These are phyloP conservation scores for Lasioglossum albipes DNA, from an alignment of 1,140 invertebrate species.

Conservation along the genomic window DNA sequence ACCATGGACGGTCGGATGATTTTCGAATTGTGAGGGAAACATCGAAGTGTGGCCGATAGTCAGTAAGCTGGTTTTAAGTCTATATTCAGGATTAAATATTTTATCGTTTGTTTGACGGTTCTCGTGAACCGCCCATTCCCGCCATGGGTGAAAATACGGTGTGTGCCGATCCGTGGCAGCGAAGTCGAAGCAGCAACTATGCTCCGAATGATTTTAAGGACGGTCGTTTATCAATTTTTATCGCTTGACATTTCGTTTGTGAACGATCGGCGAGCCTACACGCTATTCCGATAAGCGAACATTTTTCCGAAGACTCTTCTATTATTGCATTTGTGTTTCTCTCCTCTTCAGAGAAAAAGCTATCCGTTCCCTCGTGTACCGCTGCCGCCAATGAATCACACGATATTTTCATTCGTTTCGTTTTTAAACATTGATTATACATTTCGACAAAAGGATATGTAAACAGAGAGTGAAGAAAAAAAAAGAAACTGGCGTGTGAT, in stretches of 20 bases:
- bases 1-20: slow-evolving; percentile 51
- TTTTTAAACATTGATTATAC: slow-evolving; percentile 32
- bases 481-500: slow-evolving; percentile 1
- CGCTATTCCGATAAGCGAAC: background rate
- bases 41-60: slow-evolving; percentile 62
- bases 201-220: slow-evolving; percentile 5
- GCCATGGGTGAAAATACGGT: slow-evolving; percentile 43
- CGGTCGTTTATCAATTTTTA: slow-evolving; percentile 44
- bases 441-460: slow-evolving; percentile 30
- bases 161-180: slow-evolving; percentile 30
- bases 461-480: background rate
- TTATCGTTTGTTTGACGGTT: slow-evolving; percentile 57
- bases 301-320: background rate
- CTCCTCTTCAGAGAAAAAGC: background rate
- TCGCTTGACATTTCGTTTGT: slow-evolving; percentile 34
- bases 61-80: slow-evolving; percentile 66
- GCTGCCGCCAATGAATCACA: slow-evolving; percentile 24
- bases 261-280: background rate
- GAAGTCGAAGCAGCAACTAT: background rate
- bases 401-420: slow-evolving; percentile 39
- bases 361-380: background rate
- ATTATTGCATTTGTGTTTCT: background rate
- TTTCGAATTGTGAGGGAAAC: slow-evolving; percentile 50
- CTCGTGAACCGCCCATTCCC: slow-evolving; percentile 46
- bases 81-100: slow-evolving; percentile 54